Conservation (phyloP, 2,888 invertebrate species). For the Cybosia mesomella region DNA sequence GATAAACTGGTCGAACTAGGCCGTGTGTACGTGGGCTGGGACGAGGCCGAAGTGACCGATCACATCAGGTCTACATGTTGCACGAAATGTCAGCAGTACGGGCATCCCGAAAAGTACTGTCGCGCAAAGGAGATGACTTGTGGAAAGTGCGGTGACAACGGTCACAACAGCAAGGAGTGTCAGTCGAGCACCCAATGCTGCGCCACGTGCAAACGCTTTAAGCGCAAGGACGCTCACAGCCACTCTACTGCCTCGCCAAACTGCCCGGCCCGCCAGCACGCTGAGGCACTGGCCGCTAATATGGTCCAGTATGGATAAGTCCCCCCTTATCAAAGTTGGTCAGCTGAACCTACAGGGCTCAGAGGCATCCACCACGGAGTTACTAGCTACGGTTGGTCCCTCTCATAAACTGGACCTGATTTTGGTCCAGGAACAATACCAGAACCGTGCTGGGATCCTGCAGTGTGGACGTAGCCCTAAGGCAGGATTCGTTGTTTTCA, state of each 20-base stretch:
- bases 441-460: neutral
- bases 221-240: constrained; percentile 8
- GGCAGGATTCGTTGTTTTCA: neutral
- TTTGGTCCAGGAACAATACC: constrained; percentile 49
- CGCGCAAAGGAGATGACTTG: constrained; percentile 24
- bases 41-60: no score
- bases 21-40: constrained; percentile 3
- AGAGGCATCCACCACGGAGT: constrained; percentile 28
- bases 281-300: neutral
- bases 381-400: constrained; percentile 27
- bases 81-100: constrained; percentile 53
- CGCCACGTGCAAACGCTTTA: constrained; percentile 44
- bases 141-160: constrained; percentile 37
- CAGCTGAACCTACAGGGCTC: constrained; percentile 40
- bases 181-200: constrained; percentile 24
- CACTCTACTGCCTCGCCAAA: constrained; percentile 52
- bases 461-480: neutral
- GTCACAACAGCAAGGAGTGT: constrained; percentile 23
- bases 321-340: no score
- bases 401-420: constrained; percentile 36
- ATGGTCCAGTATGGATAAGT: constrained; percentile 35
- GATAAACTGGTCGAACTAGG: constrained; percentile 17
- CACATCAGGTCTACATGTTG: no score
- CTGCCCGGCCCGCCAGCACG: no score
- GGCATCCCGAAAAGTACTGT: constrained; percentile 52